phyloP scores from a whole-genome alignment of 2,113 vertebrate species.

The Mixornis gularis region DNA sequence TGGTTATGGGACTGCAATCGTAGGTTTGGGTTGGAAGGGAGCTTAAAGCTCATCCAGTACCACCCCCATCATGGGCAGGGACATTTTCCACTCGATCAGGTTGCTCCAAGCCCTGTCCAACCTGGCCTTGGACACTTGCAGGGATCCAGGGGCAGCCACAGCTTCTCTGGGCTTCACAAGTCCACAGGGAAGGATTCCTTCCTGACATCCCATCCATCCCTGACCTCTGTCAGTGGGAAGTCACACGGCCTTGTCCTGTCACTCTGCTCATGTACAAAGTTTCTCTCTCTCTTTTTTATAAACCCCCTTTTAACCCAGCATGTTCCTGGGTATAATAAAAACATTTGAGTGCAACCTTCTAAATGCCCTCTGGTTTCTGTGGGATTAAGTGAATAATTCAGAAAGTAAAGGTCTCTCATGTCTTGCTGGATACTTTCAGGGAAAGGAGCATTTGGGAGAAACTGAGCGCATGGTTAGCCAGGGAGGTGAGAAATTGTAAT shows the following conservation, averaged over 20 bases:
- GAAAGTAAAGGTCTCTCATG: neutral
- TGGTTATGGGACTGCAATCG: fast-evolving
- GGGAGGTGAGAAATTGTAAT: neutral
- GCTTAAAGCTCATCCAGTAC: neutral
- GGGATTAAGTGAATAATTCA: neutral
- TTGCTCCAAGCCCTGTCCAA: fast-evolving
- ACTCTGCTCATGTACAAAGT: neutral
- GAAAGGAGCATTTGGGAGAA: neutral
- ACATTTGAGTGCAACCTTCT: neutral
- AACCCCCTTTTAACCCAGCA: neutral
- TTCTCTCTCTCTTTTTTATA: neutral
- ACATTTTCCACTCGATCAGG: fast-evolving
- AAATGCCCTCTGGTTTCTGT: neutral
- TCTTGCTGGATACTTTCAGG: neutral
- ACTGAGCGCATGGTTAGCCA: neutral
- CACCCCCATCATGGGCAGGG: neutral
- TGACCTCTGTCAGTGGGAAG: neutral
- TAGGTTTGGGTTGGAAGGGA: neutral
- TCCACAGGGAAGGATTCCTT: neutral
- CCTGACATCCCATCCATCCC: neutral
- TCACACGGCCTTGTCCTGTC: neutral
- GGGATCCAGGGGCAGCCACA: neutral
- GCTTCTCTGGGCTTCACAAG: neutral
- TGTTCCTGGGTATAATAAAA: neutral
- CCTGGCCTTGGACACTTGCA: neutral